A percentile compares a stretch with the other conserved stretches of the same genome.
These are phyloP conservation scores for Ctena decussata DNA, from an alignment of 2,888 invertebrate genomes.

Conservation along the genomic window DNA sequence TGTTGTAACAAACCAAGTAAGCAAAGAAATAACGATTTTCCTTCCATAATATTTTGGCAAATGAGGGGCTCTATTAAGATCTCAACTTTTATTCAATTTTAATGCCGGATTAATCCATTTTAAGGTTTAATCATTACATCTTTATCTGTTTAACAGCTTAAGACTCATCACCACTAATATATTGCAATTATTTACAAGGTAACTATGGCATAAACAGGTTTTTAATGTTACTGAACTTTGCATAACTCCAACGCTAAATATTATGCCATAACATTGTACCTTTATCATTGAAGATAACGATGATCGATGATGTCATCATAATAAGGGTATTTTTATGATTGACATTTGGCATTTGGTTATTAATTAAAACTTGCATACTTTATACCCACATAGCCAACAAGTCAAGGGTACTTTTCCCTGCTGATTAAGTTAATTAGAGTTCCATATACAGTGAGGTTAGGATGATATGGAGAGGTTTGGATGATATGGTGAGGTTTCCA, in stretches of 20 bases:
- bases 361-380: too few species aligned
- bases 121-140: neutral
- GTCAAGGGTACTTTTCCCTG: too few species aligned
- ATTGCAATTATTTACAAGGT: neutral
- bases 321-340: neutral
- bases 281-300: neutral
- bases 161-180: neutral
- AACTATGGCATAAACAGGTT: neutral
- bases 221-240: neutral
- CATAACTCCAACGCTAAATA: neutral
- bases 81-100: neutral
- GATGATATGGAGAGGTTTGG: too few species aligned
- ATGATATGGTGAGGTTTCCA: too few species aligned
- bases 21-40: too few species aligned
- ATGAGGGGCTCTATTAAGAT: too few species aligned
- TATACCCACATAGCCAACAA: too few species aligned
- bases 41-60: too few species aligned
- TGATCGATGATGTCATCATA: neutral
- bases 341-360: neutral
- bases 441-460: too few species aligned
- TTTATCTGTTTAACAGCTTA: neutral
- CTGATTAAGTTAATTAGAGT: too few species aligned
- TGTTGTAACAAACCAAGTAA: too few species aligned
- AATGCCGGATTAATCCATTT: neutral
- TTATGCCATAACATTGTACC: neutral